Conservation (phyloP, 2,888 invertebrate genomes). For the Cerastoderma edule region DNA sequence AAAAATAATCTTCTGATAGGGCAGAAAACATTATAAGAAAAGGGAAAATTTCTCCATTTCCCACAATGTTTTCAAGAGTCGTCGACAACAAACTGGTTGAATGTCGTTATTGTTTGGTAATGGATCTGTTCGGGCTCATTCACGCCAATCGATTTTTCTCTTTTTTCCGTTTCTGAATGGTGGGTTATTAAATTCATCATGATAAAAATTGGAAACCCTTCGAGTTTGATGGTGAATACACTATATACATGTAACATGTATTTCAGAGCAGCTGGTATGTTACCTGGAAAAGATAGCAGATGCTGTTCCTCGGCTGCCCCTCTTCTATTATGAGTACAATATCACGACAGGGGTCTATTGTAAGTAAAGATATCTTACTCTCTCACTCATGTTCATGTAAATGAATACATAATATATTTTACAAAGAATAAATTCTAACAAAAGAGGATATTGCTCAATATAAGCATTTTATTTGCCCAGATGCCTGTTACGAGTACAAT, state of each 20-base stretch:
- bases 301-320: slow-evolving; percentile 90
- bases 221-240: background rate
- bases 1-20: too few relatives aligned
- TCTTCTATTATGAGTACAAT: slow-evolving; percentile 93
- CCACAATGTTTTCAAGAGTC: too few relatives aligned
- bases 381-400: too few relatives aligned
- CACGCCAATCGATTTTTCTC: background rate
- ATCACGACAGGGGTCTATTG: slow-evolving; percentile 89
- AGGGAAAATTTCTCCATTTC: too few relatives aligned
- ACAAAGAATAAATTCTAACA: too few relatives aligned
- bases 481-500: too few relatives aligned
- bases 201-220: background rate
- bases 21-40: too few relatives aligned
- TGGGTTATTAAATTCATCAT: background rate
- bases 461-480: too few relatives aligned
- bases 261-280: slow-evolving; percentile 72
- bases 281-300: slow-evolving; percentile 86
- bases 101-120: background rate
- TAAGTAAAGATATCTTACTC: too few relatives aligned
- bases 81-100: too few relatives aligned
- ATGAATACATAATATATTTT: too few relatives aligned
- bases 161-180: background rate
- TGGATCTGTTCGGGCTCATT: background rate
- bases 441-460: too few relatives aligned
- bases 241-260: background rate